phyloP scores from a whole-genome alignment of 2,113 vertebrate genomes.

The Albula glossodonta region DNA sequence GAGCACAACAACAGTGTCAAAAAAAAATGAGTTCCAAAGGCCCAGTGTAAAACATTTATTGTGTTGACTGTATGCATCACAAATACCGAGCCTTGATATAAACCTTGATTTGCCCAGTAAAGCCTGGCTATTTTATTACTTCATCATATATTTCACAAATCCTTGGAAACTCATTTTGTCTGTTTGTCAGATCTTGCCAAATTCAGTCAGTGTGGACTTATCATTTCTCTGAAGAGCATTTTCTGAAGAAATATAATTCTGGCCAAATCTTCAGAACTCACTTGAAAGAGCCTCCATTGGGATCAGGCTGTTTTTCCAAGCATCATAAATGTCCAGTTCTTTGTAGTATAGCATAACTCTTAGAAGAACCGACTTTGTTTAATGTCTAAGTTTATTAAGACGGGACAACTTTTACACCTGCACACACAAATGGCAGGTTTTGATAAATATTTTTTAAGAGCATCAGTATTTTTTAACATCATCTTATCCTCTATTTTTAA shows the following conservation, averaged over 20 bases:
- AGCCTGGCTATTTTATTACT: constrained; percentile 22
- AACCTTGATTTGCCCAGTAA: constrained; percentile 2
- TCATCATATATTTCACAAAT: constrained; percentile 28
- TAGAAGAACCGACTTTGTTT: constrained; percentile 24
- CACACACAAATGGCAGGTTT: neutral
- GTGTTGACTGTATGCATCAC: neutral
- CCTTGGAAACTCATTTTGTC: neutral
- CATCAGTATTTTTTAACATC: neutral
- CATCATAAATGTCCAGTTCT: constrained; percentile 15
- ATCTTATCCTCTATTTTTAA: neutral
- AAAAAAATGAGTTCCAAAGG: neutral
- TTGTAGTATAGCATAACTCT: constrained; percentile 20
- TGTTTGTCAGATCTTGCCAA: constrained; percentile 22
- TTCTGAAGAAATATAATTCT: constrained; percentile 22
- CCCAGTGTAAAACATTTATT: neutral
- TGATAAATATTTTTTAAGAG: neutral
- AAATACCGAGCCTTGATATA: neutral
- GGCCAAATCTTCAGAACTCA: constrained; percentile 31
- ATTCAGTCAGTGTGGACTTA: constrained; percentile 32
- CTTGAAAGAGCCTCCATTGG: constrained; percentile 33
- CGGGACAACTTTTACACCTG: neutral
- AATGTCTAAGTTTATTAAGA: constrained; percentile 26
- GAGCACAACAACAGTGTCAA: neutral
- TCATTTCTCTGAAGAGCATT: constrained; percentile 29
- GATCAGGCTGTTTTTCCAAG: constrained; percentile 12